These are phyloP conservation scores for Scaptomyza hsui DNA, from an alignment of 1,140 invertebrate genomes.

Conservation along the genomic window DNA sequence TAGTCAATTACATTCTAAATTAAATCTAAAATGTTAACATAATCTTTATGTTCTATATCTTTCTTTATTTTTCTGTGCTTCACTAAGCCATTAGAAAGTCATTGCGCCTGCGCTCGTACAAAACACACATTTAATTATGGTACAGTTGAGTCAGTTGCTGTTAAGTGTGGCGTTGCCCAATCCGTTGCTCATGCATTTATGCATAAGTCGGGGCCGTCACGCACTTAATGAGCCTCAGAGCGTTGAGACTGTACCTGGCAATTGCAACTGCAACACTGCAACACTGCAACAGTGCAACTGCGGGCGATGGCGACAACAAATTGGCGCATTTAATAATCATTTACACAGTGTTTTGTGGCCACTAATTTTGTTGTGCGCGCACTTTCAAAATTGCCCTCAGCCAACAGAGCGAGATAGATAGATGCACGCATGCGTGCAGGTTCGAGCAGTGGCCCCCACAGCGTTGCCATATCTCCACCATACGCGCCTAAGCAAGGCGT, in stretches of 20 bases:
- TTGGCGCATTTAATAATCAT: slow-evolving; percentile 80
- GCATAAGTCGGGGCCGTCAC: slow-evolving; percentile 69
- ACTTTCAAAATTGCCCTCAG: slow-evolving; percentile 67
- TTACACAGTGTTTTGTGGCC: slow-evolving; percentile 68
- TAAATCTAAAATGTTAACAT: too few species aligned
- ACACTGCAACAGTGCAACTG: too few species aligned
- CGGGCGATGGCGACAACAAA: slow-evolving; percentile 56
- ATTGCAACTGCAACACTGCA: slow-evolving; percentile 17
- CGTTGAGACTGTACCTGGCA: slow-evolving; percentile 20
- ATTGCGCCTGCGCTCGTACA: background rate
- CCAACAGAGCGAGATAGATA: background rate
- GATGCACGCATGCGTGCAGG: slow-evolving; percentile 48
- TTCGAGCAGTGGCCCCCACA: slow-evolving; percentile 44
- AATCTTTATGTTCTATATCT: too few species aligned
- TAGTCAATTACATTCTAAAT: too few species aligned
- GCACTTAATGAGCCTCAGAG: slow-evolving; percentile 70
- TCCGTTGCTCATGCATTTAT: slow-evolving; percentile 65
- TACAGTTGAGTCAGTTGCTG: slow-evolving; percentile 50
- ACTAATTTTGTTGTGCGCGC: slow-evolving; percentile 71
- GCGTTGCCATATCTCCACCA: slow-evolving; percentile 71
- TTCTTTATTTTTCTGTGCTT: too few species aligned
- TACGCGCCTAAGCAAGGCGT: slow-evolving; percentile 35
- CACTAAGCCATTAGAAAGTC: slow-evolving; percentile 32
- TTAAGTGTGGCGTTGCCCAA: slow-evolving; percentile 19
- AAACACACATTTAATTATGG: slow-evolving; percentile 1